Evolutionary conservation across 2,797 vertebrate genomes (phyloP).

Genomic region (Gambusia yucatana): DNA sequence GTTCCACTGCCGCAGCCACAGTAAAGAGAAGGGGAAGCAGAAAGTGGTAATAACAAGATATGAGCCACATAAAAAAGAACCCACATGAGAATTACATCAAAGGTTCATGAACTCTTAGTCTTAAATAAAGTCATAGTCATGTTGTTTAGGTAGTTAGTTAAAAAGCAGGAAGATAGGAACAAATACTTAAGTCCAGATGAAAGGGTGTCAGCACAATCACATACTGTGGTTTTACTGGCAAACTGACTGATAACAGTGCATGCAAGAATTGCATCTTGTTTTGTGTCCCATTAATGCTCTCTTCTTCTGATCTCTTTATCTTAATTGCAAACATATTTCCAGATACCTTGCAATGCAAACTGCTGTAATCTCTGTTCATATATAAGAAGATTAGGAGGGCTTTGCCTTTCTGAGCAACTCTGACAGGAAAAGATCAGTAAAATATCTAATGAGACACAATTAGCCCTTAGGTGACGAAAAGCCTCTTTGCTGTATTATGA

Average conservation of each 20-base stretch:
- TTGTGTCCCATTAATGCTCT: conserved; percentile 14
- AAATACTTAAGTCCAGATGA: background rate
- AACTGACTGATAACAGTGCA: background rate
- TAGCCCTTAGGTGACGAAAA: conserved; percentile 9
- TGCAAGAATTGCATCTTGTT: background rate
- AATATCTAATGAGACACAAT: conserved; percentile 12
- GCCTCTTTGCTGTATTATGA: background rate
- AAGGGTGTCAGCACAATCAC: background rate
- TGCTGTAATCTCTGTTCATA: conserved; percentile 4
- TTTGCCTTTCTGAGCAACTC: conserved; percentile 16
- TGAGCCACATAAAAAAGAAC: background rate
- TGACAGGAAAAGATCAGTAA: conserved; percentile 3
- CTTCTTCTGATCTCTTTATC: conserved; percentile 6
- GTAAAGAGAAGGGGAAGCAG: background rate
- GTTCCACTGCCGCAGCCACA: conserved; percentile 8
- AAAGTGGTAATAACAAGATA: background rate
- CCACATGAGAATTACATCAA: background rate
- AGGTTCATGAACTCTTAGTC: background rate
- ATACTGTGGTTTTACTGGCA: background rate
- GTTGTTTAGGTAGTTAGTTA: background rate
- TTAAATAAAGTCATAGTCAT: background rate
- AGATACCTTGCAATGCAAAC: conserved; percentile 14
- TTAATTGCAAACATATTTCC: conserved; percentile 25
- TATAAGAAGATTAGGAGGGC: background rate
- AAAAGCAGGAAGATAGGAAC: background rate